Base-by-base conservation (phyloP, 1,140 invertebrate genomes). In the Ceratoteleas bidentatus region DNA sequence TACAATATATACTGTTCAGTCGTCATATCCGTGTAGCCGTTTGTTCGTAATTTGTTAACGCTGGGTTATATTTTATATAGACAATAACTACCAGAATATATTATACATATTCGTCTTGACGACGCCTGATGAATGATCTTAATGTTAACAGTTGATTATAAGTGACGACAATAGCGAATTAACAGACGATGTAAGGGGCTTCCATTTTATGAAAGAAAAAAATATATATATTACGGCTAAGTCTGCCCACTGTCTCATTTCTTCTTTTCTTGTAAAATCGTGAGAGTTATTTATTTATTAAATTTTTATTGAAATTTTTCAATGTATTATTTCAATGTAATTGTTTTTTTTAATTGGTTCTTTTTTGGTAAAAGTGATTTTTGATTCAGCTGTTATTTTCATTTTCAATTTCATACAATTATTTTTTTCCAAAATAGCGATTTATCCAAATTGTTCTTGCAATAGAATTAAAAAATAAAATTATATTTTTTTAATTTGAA, bases 181-280 rank as follows among this genome's bases (percentile, higher is more conserved):
- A 75, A 53, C 73, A 66, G 47, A 77, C 52, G 58, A 77, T 78
- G 78, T 81, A 84, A 81, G 68, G 78, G 83, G 83, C 83, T 84
- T 81, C 83, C 78, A 84, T 84, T 73, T 81, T 81, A 78, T 54
- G 66, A 78, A 68, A 72, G 34, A 80, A 70, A 82, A 83, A 66
- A n/a, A n/a, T n/a, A 82, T 82, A 79, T 77, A 78, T 70, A 80
- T 80, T 74, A 69, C 57, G 54, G 33, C 57, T 73, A 61, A 73
- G 60, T 8, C 11, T 52, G 0, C 9, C n/a, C n/a, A 43, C n/a
- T 43, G 40, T 43, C n/a, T 24, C 24, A 24, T 24, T 24, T 24
- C 24, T 24, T 24, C n/a, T n/a, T n/a, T n/a, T n/a, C n/a, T n/a
- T n/a, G n/a, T n/a, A n/a, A n/a, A n/a, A n/a, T n/a, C n/a, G n/a